Evolutionary conservation across 2,113 vertebrate species (phyloP).

Genomic region (Ophiodon elongatus): DNA sequence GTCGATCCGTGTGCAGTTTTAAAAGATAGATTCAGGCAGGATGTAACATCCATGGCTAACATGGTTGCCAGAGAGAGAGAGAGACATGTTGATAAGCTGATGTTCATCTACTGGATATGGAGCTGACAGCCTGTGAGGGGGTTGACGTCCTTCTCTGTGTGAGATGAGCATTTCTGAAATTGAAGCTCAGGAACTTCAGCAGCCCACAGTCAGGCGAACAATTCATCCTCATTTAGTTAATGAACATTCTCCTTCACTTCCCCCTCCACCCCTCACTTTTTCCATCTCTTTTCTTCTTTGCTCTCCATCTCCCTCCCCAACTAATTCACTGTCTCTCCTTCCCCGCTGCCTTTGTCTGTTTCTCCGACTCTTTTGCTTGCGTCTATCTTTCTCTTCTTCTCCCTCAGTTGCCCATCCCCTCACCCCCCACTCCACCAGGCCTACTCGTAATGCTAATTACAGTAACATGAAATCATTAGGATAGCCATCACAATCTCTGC

Average conservation of each 20-base stretch:
- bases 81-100: slow-evolving; percentile 60
- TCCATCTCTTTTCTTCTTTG: slow-evolving; percentile 36
- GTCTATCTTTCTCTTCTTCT: slow-evolving; percentile 19
- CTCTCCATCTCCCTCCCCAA: slow-evolving; percentile 43
- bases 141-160: slow-evolving; percentile 60
- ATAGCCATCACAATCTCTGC: slow-evolving; percentile 73
- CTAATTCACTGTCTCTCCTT: slow-evolving; percentile 48
- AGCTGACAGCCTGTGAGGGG: slow-evolving; percentile 65
- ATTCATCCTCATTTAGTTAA: slow-evolving; percentile 79
- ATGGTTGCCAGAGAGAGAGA: slow-evolving; percentile 39
- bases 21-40: not conserved
- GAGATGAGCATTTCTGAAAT: slow-evolving; percentile 67
- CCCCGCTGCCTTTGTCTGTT: slow-evolving; percentile 32
- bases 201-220: slow-evolving; percentile 72
- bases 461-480: slow-evolving; percentile 80
- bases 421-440: slow-evolving; percentile 13
- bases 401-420: slow-evolving; percentile 18
- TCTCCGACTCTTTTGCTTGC: slow-evolving; percentile 5
- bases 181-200: slow-evolving; percentile 70
- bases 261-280: slow-evolving; percentile 28
- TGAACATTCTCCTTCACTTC: slow-evolving; percentile 75
- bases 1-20: not conserved
- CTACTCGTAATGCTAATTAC: slow-evolving; percentile 73
- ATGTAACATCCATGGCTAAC: slow-evolving; percentile 23
- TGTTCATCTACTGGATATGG: slow-evolving; percentile 54